Evolutionary conservation across 2,113 vertebrate genomes (phyloP).

Genomic region (Ameiurus melas): DNA sequence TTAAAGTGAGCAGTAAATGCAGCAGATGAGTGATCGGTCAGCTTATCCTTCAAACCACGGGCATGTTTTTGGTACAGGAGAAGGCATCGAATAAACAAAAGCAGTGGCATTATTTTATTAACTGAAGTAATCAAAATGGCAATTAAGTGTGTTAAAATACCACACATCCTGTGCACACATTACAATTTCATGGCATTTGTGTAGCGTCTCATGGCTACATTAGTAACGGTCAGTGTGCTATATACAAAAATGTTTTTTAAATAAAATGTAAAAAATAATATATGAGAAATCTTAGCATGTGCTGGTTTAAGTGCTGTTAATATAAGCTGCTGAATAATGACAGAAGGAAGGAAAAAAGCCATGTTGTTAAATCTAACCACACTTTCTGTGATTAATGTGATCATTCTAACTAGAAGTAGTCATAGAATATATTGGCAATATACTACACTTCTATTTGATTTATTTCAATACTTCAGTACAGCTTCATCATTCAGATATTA

Average conservation of each 20-base stretch:
- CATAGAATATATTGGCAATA: not conserved
- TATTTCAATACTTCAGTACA: not conserved
- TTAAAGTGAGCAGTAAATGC: not conserved
- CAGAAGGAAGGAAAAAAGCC: no score
- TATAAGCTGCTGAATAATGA: no score
- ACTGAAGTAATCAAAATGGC: not conserved
- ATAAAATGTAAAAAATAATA: no score
- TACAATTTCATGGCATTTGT: not conserved
- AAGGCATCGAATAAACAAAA: not conserved
- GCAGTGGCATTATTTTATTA: not conserved
- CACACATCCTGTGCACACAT: not conserved
- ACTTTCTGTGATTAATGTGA: no score
- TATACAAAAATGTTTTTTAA: no score
- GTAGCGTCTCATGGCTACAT: not conserved
- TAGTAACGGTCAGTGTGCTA: not conserved
- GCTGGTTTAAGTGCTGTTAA: no score
- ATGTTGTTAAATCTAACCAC: no score
- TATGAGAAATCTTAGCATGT: not conserved
- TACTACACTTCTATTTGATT: not conserved
- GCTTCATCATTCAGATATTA: not conserved
- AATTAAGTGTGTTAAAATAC: not conserved
- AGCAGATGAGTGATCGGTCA: not conserved
- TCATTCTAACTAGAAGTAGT: no score
- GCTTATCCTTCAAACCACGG: not conserved
- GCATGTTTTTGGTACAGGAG: not conserved